A percentile compares a stretch with the other conserved stretches of the same genome.
These are phyloP conservation scores for Batillaria attramentaria DNA, from an alignment of 1,140 invertebrate genomes.

Conservation along the genomic window DNA sequence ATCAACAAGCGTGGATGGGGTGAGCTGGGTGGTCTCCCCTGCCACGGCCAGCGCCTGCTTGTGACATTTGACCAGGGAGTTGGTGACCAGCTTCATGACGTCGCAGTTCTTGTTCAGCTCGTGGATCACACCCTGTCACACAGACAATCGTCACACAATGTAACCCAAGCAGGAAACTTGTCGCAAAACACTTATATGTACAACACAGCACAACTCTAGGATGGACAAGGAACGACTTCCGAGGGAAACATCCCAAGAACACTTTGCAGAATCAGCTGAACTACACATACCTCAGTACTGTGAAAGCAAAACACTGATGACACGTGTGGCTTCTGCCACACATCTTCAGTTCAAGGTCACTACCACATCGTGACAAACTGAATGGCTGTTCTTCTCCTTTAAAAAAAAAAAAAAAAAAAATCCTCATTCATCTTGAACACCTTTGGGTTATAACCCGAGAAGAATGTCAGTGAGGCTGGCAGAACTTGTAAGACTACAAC, in stretches of 20 bases:
- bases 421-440: background rate
- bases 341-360: too few relatives aligned
- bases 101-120: constrained; percentile 74
- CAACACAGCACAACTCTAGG: too few relatives aligned
- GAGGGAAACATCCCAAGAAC: too few relatives aligned
- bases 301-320: too few relatives aligned
- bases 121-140: constrained; percentile 70
- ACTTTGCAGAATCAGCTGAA: too few relatives aligned
- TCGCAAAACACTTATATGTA: too few relatives aligned
- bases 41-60: constrained; percentile 66
- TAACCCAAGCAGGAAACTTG: too few relatives aligned
- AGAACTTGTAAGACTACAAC: background rate
- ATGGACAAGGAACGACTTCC: too few relatives aligned
- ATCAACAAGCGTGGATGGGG: constrained; percentile 71
- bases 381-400: background rate
- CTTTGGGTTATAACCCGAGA: background rate
- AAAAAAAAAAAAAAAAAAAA: background rate
- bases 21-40: constrained; percentile 60
- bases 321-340: too few relatives aligned
- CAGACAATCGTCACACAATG: too few relatives aligned
- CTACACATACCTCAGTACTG: too few relatives aligned
- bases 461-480: background rate
- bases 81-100: constrained; percentile 73
- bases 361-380: too few relatives aligned
- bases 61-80: constrained; percentile 73